These are phyloP conservation scores for Drosophila nebulosa DNA, from an alignment of 1,140 invertebrate species.

Conservation along the genomic window DNA sequence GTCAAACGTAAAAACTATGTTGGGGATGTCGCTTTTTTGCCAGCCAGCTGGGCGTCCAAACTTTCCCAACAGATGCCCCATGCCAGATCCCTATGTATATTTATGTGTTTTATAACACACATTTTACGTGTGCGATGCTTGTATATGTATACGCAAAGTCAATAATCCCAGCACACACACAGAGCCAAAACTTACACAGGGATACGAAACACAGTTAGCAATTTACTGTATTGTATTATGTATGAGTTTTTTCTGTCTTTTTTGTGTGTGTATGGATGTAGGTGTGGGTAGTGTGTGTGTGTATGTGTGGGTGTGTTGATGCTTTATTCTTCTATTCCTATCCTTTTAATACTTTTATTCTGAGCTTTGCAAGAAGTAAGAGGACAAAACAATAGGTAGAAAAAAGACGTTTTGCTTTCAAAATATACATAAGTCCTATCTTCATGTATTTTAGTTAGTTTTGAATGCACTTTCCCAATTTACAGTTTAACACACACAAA, in stretches of 20 bases:
- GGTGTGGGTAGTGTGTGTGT: background rate
- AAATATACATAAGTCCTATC: no score
- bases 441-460: slow-evolving; percentile 22
- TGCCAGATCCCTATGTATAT: no score
- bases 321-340: slow-evolving; percentile 30
- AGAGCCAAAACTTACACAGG: background rate
- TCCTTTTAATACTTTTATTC: slow-evolving; percentile 27
- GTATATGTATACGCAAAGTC: slow-evolving; percentile 39
- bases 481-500: slow-evolving; percentile 73
- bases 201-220: slow-evolving; percentile 46
- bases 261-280: background rate
- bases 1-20: slow-evolving; percentile 43
- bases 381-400: slow-evolving; percentile 4
- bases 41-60: slow-evolving; percentile 63
- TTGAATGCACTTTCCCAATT: slow-evolving; percentile 38
- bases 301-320: slow-evolving; percentile 5
- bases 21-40: slow-evolving; percentile 39
- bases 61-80: slow-evolving; percentile 13
- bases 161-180: slow-evolving; percentile 41
- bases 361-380: background rate
- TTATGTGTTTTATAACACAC: no score
- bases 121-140: slow-evolving; percentile 4
- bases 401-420: background rate
- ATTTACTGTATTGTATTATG: slow-evolving; percentile 58
- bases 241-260: slow-evolving; percentile 35